Evolutionary conservation across 2,797 vertebrate genomes (phyloP).

Genomic region (Podarcis lilfordi): DNA sequence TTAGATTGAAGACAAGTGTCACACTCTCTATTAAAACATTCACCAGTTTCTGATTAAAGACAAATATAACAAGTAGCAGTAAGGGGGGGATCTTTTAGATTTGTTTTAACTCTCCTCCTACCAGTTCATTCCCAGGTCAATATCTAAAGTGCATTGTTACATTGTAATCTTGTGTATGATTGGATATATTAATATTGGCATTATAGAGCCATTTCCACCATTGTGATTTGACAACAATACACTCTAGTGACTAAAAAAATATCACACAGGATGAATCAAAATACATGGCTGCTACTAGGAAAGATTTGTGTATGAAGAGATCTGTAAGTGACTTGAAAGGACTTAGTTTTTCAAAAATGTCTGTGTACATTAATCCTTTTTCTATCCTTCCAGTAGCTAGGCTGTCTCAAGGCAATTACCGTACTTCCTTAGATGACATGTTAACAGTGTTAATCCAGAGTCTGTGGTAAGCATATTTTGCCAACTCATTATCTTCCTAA

Average conservation of each 20-base stretch:
- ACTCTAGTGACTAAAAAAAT: background rate
- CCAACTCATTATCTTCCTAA: background rate
- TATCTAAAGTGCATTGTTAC: background rate
- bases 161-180: slow-evolving; percentile 11
- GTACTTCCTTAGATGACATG: background rate
- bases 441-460: background rate
- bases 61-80: background rate
- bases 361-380: background rate
- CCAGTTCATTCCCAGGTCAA: slow-evolving; percentile 35
- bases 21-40: slow-evolving; percentile 31
- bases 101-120: slow-evolving; percentile 32
- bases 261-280: background rate
- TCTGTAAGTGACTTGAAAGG: background rate
- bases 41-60: slow-evolving; percentile 32
- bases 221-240: background rate
- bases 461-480: background rate
- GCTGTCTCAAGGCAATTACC: background rate
- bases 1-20: slow-evolving; percentile 27
- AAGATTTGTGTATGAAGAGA: background rate
- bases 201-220: background rate
- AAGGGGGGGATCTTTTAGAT: background rate
- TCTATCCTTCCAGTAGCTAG: background rate
- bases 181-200: background rate
- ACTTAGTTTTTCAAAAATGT: background rate
- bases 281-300: background rate